Evolutionary conservation across 2,797 vertebrate genomes (phyloP), one percentile per base, ranked within the genome.

Genomic region (Sebastes steindachneri): DNA sequence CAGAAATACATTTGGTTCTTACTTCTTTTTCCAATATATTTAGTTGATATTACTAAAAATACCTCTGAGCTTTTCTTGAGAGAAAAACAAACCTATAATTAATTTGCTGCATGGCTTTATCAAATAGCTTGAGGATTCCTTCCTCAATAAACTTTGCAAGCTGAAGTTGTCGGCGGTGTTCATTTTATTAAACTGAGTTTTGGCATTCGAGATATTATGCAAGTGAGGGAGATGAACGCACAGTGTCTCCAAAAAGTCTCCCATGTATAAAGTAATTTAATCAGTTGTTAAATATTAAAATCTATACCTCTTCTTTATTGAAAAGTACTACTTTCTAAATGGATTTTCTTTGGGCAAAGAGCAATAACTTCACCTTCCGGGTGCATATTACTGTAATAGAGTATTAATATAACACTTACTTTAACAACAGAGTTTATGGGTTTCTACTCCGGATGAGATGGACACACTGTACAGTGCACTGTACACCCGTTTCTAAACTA

Each of bases 241-340:
- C 68, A 37, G 9, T 25, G 45, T 58, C 55, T 73, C 14, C 14
- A 7, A 77, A 84, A 72, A 35, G 58, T 69, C 64, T 54, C 33
- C 23, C 11, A n/a, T 53, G 25, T 28, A 70, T 10, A 63, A 68
- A 84, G 67, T 57, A 7, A 83, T 82, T 76, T 59, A 78, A 83
- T 82, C 59, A 73, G 17, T 26, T 67, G 74, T 85, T 75, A 80
- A 85, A 85, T 83, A 86, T 83, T 68, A 82, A 87, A 79, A 75
- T 68, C 53, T 58, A 31, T 72, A 37, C 71, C 23, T 62, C 37
- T 15, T 85, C 66, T 77, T 66, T n/a, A 41, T 60, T 6, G 33
- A 37, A 57, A 14, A 31, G 67, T 64, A 51, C 19, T 5, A 17
- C 28, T 57, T 67, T 59, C n/a, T 8, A 17, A 66, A 74, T 70